Evolutionary conservation across 2,888 invertebrate genomes (phyloP).

Genomic region (Crematogaster levior): DNA sequence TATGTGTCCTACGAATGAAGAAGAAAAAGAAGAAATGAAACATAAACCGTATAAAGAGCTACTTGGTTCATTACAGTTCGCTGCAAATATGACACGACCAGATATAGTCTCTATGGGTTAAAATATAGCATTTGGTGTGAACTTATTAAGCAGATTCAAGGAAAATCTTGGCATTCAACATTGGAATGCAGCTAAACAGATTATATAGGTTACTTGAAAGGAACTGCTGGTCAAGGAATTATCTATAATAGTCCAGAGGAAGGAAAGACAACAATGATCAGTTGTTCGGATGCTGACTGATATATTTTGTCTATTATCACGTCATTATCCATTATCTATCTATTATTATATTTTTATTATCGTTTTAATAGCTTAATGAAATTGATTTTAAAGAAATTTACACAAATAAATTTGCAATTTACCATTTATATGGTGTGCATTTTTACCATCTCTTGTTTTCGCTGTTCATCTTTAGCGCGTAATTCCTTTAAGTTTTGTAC

Average conservation of each 20-base stretch:
- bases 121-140: neutral
- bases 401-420: too few relatives aligned
- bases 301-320: too few relatives aligned
- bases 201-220: slow-evolving; percentile 15
- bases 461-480: too few relatives aligned
- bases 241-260: neutral
- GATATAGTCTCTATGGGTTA: too few relatives aligned
- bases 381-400: too few relatives aligned
- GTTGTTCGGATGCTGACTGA: slow-evolving; percentile 1
- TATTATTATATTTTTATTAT: too few relatives aligned
- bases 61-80: neutral
- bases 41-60: neutral
- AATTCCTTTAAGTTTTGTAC: too few relatives aligned
- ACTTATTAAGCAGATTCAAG: slow-evolving; percentile 2
- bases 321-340: too few relatives aligned
- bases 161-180: slow-evolving; percentile 4
- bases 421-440: too few relatives aligned
- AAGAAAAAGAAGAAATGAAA: neutral
- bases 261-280: neutral
- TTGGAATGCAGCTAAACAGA: slow-evolving; percentile 1
- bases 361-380: too few relatives aligned
- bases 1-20: neutral
- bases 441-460: too few relatives aligned
- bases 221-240: neutral
- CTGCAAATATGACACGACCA: slow-evolving; percentile 2